These are phyloP conservation scores for Agrochola lychnidis DNA, from an alignment of 2,888 invertebrate genomes.

Conservation along the genomic window DNA sequence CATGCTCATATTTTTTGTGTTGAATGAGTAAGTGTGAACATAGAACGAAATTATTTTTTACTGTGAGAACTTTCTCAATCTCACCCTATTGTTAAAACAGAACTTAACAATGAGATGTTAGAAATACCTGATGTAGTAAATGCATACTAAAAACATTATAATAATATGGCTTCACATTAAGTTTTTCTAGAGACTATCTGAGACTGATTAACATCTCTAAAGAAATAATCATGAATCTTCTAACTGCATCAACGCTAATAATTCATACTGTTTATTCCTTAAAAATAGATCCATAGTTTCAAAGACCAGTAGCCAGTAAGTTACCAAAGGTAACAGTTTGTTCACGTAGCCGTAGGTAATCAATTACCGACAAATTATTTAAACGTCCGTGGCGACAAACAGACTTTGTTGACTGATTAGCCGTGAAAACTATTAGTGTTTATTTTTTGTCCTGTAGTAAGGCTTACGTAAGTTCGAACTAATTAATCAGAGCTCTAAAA, in stretches of 20 bases:
- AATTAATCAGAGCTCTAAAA: slow-evolving; percentile 7
- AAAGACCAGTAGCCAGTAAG: slow-evolving; percentile 38
- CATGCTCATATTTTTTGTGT: background rate
- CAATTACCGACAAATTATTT: slow-evolving; percentile 59
- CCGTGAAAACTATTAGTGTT: slow-evolving; percentile 38
- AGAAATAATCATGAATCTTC: background rate
- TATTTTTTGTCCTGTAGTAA: slow-evolving; percentile 29
- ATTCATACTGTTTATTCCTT: background rate
- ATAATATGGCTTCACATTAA: too few relatives aligned
- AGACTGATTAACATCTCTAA: background rate
- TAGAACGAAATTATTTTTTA: background rate
- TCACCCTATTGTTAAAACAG: slow-evolving; percentile 22
- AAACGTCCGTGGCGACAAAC: slow-evolving; percentile 59
- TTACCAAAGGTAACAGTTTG: slow-evolving; percentile 18
- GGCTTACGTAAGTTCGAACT: slow-evolving; percentile 4
- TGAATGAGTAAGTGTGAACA: slow-evolving; percentile 2
- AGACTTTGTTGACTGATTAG: slow-evolving; percentile 57
- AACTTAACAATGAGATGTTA: slow-evolving; percentile 3
- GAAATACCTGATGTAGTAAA: background rate
- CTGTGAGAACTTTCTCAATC: slow-evolving; percentile 37
- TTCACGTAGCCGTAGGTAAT: slow-evolving; percentile 41
- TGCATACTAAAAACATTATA: background rate
- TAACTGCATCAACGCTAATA: background rate
- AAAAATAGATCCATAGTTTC: background rate
- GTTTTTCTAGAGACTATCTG: background rate